Evolutionary conservation across 2,888 invertebrate species (phyloP).

Genomic region (Campaea margaritaria): DNA sequence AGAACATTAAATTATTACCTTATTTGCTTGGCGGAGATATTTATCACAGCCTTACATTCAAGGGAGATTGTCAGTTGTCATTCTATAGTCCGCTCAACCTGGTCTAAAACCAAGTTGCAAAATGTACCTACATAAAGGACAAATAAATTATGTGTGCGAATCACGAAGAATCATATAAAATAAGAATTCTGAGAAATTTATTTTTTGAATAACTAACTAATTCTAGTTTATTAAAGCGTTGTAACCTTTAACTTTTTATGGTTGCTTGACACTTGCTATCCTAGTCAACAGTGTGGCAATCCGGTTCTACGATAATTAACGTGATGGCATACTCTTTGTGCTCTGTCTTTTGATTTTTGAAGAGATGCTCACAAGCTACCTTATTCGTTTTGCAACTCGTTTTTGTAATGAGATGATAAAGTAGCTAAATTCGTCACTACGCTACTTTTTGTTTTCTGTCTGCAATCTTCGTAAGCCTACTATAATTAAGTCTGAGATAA

Average conservation of each 20-base stretch:
- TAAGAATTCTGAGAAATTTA: background rate
- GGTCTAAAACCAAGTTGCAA: background rate
- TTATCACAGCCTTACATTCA: conserved; percentile 23
- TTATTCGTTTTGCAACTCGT: conserved; percentile 9
- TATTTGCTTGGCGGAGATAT: conserved; percentile 41
- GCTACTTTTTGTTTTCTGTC: background rate
- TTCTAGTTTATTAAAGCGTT: background rate
- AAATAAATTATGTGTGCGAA: too few species aligned
- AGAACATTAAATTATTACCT: conserved; percentile 48
- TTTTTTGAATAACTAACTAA: background rate
- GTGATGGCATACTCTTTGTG: conserved; percentile 16
- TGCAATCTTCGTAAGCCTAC: background rate
- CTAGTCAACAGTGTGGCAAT: conserved; percentile 11
- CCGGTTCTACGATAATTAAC: conserved; percentile 24
- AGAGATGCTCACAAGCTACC: conserved; percentile 3
- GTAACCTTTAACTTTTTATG: conserved; percentile 16
- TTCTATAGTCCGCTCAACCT: background rate
- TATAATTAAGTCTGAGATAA: background rate
- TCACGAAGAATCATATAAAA: background rate
- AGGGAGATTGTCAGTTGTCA: conserved; percentile 5
- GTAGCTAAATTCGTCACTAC: background rate
- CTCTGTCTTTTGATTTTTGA: conserved; percentile 1
- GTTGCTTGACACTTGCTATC: conserved; percentile 27
- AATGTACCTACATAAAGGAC: background rate
- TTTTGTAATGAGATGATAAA: background rate